Evolutionary conservation across 2,113 vertebrate species (phyloP), one percentile per base, ranked within the genome.

Genomic region (Lontra canadensis): DNA sequence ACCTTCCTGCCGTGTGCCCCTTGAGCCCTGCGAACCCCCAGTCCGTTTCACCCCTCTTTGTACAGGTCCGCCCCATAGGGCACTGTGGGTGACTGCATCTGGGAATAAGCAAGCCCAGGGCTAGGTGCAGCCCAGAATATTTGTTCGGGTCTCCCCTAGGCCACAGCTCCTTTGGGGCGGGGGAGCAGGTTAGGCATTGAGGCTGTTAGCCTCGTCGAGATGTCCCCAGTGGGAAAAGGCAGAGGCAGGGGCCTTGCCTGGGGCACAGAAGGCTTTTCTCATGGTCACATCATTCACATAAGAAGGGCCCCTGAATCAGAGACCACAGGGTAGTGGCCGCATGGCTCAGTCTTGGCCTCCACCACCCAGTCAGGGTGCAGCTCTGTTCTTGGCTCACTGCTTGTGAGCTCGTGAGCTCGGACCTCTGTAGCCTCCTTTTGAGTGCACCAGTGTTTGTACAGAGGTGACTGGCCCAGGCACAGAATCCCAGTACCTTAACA

Each of bases 361-460:
- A 2, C 74, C 5, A 8, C 13, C 47, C 6, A 7, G 44, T 44
- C 67, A 47, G 1, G 34, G 12, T 23, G 23, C 4, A 89, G 71
- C 57, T 65, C 17, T 39, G 3, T 44, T 79, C 65, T 44, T 39
- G 20, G 49, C 25, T 90, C 15, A 57, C 2, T 7, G 13, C n/a
- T 44, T 7, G 0, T 49, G 49, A 78, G 57, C 42, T 61, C 0
- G 0, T 21, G 13, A 13, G 6, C 1, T 0, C 4, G 90, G 25
- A 42, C 21, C 49, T 61, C 74, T 74, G 21, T 9, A 63, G 73
- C 59, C 52, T 86, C 7, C 29, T 49, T 2, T 31, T 39, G 3
- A 42, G 42, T 17, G 20, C n/a, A 44, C 49, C 17, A 2, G 42
- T 52, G 25, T 61, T 34, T 55, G 7, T 12, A 4, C n/a, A 3